Conservation (phyloP, 2,888 invertebrate species). For the Perdita meconis region DNA sequence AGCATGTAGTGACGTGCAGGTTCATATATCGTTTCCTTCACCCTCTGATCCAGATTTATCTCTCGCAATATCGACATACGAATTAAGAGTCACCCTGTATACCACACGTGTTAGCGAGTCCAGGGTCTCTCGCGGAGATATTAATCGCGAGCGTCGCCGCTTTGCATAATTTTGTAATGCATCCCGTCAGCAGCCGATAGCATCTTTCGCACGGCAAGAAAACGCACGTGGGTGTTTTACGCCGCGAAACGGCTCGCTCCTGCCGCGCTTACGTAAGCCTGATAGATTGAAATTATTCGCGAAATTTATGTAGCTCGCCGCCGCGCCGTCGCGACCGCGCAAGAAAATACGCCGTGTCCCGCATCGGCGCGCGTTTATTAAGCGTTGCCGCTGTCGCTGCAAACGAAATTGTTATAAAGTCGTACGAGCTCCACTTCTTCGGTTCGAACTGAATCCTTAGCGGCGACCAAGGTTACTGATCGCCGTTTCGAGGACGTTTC, state of each 20-base stretch:
- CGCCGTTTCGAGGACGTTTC: slow-evolving; percentile 13
- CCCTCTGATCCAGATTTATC: slow-evolving; percentile 19
- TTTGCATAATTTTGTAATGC: slow-evolving; percentile 72
- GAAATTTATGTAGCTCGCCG: slow-evolving; percentile 51
- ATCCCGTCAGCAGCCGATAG: slow-evolving; percentile 67
- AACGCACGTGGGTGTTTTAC: slow-evolving; percentile 67
- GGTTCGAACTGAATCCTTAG: slow-evolving; percentile 12
- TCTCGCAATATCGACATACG: slow-evolving; percentile 12
- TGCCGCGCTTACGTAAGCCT: slow-evolving; percentile 55
- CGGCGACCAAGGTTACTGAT: not conserved
- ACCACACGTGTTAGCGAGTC: slow-evolving; percentile 26
- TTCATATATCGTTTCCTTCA: not conserved
- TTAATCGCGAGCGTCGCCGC: slow-evolving; percentile 66
- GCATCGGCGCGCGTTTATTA: slow-evolving; percentile 36
- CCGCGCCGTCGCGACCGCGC: slow-evolving; percentile 2
- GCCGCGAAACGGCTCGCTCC: slow-evolving; percentile 45
- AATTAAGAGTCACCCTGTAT: slow-evolving; percentile 5
- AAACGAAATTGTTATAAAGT: slow-evolving; percentile 16
- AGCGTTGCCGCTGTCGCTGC: slow-evolving; percentile 21
- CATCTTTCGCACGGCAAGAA: slow-evolving; percentile 69
- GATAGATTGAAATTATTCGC: slow-evolving; percentile 60
- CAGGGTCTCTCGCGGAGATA: slow-evolving; percentile 55
- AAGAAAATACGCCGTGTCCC: slow-evolving; percentile 17
- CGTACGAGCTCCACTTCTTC: not conserved
- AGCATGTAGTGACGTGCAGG: not conserved